Conservation (phyloP, 2,113 vertebrate species). For the Syngnathoides biaculeatus region DNA sequence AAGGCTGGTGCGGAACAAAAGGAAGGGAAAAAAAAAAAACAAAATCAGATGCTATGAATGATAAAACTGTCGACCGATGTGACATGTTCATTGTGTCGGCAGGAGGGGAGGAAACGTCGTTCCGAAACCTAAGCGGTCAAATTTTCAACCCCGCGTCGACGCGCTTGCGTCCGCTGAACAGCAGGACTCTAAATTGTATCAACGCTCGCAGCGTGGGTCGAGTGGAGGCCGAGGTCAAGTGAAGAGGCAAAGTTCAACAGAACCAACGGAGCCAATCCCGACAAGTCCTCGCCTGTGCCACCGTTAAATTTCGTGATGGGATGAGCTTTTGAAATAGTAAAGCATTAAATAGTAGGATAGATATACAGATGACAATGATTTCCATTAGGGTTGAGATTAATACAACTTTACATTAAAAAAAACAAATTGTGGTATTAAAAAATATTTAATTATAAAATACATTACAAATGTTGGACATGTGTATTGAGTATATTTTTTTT, state of each 20-base stretch:
- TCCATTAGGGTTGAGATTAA: too few relatives aligned
- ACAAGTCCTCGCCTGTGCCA: not conserved
- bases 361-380: too few relatives aligned
- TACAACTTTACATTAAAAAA: too few relatives aligned
- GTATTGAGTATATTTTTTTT: too few relatives aligned
- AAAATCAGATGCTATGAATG: not conserved
- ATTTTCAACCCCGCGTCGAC: too few relatives aligned
- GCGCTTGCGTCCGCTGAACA: conserved; percentile 3
- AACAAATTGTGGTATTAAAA: too few relatives aligned
- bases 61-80: conserved; percentile 24
- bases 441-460: too few relatives aligned
- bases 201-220: conserved; percentile 24
- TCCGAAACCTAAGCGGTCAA: too few relatives aligned
- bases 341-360: too few relatives aligned
- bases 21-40: not conserved
- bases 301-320: not conserved
- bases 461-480: too few relatives aligned
- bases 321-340: too few relatives aligned
- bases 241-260: conserved; percentile 21
- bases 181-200: conserved; percentile 6
- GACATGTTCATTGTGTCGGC: conserved; percentile 16
- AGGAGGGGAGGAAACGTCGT: conserved; percentile 26
- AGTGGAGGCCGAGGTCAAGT: conserved; percentile 24
- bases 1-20: not conserved
- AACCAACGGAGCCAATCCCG: conserved; percentile 14